phyloP scores from a whole-genome alignment of 2,797 vertebrate genomes.

The Podarcis siculus region DNA sequence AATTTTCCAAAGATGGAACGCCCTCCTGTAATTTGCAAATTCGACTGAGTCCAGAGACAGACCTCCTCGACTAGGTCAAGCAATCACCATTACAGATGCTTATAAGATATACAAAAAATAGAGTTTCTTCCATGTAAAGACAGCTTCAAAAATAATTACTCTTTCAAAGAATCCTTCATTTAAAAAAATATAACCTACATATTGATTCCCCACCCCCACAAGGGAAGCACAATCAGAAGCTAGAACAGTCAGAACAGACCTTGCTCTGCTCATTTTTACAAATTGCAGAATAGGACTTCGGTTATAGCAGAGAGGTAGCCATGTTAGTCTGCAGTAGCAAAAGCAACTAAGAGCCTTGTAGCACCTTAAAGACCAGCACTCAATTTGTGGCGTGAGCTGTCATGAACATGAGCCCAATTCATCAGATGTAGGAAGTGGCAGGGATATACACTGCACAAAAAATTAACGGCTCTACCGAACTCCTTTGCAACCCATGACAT shows the following conservation, averaged over 20 bases:
- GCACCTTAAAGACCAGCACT: not conserved
- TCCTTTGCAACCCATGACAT: not conserved
- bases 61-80: not conserved
- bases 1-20: not conserved
- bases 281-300: not conserved
- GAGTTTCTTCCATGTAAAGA: not conserved
- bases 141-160: slow-evolving; percentile 3
- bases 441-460: not conserved
- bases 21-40: not conserved
- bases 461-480: too few species aligned
- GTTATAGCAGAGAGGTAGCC: not conserved
- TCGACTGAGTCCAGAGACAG: not conserved
- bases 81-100: not conserved
- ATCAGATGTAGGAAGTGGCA: not conserved
- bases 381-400: not conserved
- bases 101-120: not conserved
- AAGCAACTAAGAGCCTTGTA: not conserved
- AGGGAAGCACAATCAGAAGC: not conserved
- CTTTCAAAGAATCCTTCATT: slow-evolving; percentile 21
- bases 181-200: not conserved
- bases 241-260: not conserved
- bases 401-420: not conserved
- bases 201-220: not conserved
- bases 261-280: not conserved
- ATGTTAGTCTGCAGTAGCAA: not conserved